These are phyloP conservation scores for Ectropis crepuscularia DNA, from an alignment of 2,888 invertebrate species.

Conservation along the genomic window DNA sequence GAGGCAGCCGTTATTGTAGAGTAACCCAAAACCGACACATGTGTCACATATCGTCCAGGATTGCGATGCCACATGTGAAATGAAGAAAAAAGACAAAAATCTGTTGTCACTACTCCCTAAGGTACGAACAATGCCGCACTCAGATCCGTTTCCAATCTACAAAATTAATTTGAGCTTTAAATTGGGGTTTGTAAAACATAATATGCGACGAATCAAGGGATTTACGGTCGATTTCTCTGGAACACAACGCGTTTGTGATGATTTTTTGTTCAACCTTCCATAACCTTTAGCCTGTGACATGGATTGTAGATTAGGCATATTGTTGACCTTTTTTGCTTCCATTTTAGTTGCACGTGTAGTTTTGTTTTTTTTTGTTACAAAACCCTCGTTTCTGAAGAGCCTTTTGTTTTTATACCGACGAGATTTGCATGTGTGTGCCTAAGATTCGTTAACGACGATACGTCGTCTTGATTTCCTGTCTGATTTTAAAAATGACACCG, in stretches of 20 bases:
- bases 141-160: conserved; percentile 49
- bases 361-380: conserved; percentile 67
- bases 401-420: conserved; percentile 68
- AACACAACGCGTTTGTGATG: conserved; percentile 69
- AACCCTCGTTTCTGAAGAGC: conserved; percentile 56
- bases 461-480: conserved; percentile 58
- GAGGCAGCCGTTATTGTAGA: conserved; percentile 78
- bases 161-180: conserved; percentile 60
- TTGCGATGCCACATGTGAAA: conserved; percentile 84
- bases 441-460: conserved; percentile 48
- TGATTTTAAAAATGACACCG: conserved; percentile 46
- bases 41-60: conserved; percentile 83
- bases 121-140: conserved; percentile 79
- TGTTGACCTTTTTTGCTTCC: conserved; percentile 82
- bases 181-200: conserved; percentile 48
- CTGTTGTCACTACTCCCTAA: conserved; percentile 82
- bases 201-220: conserved; percentile 49
- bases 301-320: conserved; percentile 84
- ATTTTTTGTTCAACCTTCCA: conserved; percentile 81
- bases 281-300: conserved; percentile 84
- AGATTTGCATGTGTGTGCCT: conserved; percentile 74
- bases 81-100: conserved; percentile 79
- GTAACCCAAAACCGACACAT: conserved; percentile 83
- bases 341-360: conserved; percentile 77
- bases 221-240: conserved; percentile 72